Base-by-base conservation (phyloP, 2,113 vertebrate species). In the Argyrosomus japonicus region DNA sequence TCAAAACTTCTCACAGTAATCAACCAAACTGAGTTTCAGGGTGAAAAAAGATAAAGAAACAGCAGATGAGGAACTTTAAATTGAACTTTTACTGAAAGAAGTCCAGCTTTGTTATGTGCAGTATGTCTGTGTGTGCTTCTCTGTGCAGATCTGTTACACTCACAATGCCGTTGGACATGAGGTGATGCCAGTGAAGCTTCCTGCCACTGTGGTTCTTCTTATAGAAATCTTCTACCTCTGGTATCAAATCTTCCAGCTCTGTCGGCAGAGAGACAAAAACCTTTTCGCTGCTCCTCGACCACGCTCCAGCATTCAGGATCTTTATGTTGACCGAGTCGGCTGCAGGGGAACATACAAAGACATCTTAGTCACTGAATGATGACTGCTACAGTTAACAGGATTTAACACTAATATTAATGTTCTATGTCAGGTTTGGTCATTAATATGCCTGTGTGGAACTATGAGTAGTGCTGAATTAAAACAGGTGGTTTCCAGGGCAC, bases 131-230 rank as follows among this genome's bases (percentile, higher is more conserved):
- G 48, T 21, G 32, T 14, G 54, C 50, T n/a, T 29, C 18, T 57
- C 29, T 27, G 17, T 11, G n/a, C 50, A 53, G 13, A 1, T 43
- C 14, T 14, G 40, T 36, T 18, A 0, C 1, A 96, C 98, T 96
- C 93, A 99, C 98, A 90, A 99, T 99, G 95, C 98, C 98, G 74
- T 99, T 99, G 83, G 98, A 99, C 98, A 99, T 99, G 87, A 99
- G 97, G 91, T 99, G 98, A 81, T 99, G 98, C 98, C 98, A 99
- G 92, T 99, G 98, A 47, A 99, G 95, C 89, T 99, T 99, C 92
- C 98, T 95, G 90, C 98, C 98, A 48, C 97, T 99, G 93, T 99
- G 98, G 93, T 99, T 99, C 95, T 99, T 99, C 95, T 99, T 99
- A 88, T 99, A 99, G 88, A 99, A 99, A 84, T 99, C 98, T 91